Evolutionary conservation across 2,797 vertebrate species (phyloP).

Genomic region (Cichlasoma orientale): DNA sequence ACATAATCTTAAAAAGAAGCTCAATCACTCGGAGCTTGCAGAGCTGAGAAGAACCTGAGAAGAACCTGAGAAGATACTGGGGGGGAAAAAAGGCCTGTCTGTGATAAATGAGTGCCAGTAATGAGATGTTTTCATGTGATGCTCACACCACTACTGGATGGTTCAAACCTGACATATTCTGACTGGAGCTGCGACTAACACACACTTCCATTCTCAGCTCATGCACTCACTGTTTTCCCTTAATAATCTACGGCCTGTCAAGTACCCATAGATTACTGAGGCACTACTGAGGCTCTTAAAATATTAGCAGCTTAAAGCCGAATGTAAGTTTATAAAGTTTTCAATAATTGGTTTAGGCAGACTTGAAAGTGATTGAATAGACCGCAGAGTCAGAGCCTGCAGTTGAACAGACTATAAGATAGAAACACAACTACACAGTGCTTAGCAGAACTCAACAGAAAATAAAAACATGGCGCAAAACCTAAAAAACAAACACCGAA

Average conservation of each 20-base stretch:
- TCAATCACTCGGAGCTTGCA: neutral
- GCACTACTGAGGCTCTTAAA: neutral
- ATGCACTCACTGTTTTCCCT: accelerated
- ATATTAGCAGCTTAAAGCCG: neutral
- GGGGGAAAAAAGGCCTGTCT: neutral
- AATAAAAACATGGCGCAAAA: too few species aligned
- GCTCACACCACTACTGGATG: neutral
- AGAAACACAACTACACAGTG: too few species aligned
- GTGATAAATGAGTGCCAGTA: neutral
- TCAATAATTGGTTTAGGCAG: too few species aligned
- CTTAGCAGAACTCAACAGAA: too few species aligned
- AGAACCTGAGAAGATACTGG: too few species aligned
- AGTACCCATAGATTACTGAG: neutral
- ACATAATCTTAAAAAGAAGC: neutral
- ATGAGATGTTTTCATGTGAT: neutral
- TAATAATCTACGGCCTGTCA: neutral
- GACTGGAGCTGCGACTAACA: neutral
- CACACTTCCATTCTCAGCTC: neutral
- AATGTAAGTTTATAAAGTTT: neutral
- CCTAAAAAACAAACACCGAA: neutral
- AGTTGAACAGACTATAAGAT: too few species aligned
- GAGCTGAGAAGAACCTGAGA: too few species aligned
- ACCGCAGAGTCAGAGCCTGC: too few species aligned
- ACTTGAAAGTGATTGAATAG: too few species aligned
- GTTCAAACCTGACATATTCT: neutral